Evolutionary conservation across 2,797 vertebrate genomes (phyloP).

Genomic region (Rhadinocentrus ornatus): DNA sequence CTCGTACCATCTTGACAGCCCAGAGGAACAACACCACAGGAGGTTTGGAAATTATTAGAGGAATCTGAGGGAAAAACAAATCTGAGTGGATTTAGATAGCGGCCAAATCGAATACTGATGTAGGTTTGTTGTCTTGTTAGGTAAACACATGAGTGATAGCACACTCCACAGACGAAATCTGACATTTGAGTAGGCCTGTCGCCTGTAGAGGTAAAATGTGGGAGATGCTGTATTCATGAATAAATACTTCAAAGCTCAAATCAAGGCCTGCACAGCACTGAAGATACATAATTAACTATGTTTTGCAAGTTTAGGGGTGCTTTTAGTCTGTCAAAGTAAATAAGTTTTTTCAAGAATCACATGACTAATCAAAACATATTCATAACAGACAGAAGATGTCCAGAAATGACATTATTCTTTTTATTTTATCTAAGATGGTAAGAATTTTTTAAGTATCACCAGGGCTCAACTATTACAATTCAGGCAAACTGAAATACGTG

Average conservation of each 20-base stretch:
- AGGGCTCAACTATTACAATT: no score
- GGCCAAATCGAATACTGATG: neutral
- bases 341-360: neutral
- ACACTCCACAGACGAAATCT: slow-evolving; percentile 41
- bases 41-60: slow-evolving; percentile 20
- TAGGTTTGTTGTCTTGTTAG: slow-evolving; percentile 16
- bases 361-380: no score
- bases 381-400: no score
- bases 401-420: no score
- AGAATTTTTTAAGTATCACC: neutral
- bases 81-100: slow-evolving; percentile 5
- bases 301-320: neutral
- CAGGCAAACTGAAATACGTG: no score
- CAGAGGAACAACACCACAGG: slow-evolving; percentile 16
- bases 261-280: neutral
- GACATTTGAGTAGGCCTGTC: slow-evolving; percentile 31
- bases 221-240: slow-evolving; percentile 56
- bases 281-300: neutral
- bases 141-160: slow-evolving; percentile 27
- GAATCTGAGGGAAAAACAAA: slow-evolving; percentile 13
- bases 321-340: neutral
- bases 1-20: slow-evolving; percentile 30
- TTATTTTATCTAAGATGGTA: no score
- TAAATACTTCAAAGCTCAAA: neutral
- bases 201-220: slow-evolving; percentile 50